Conservation (phyloP, 2,113 vertebrate species). For the Corythaeola cristata region DNA sequence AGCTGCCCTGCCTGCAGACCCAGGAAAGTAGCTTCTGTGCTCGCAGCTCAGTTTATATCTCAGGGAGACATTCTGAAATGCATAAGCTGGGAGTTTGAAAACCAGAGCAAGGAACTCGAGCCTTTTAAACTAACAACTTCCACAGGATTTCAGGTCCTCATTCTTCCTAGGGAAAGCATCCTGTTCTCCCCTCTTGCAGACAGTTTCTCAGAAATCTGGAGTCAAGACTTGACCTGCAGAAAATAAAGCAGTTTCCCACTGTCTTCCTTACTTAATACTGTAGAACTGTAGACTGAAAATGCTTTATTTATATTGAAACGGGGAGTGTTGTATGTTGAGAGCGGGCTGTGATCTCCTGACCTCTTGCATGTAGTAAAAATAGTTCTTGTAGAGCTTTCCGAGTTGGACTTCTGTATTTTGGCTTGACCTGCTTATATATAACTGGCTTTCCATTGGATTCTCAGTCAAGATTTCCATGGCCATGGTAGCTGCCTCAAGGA, state of each 20-base stretch:
- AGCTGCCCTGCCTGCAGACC: neutral
- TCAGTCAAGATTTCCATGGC: conserved; percentile 46
- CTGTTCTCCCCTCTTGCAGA: neutral
- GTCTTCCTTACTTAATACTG: neutral
- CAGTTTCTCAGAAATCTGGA: neutral
- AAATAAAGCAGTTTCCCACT: neutral
- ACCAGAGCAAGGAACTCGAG: neutral
- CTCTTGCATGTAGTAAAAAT: conserved; percentile 9
- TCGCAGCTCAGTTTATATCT: neutral
- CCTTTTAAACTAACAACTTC: neutral
- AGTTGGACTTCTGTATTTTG: conserved; percentile 34
- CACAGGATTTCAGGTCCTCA: neutral
- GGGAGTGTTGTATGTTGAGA: neutral
- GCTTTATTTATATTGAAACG: neutral
- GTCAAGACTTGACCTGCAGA: neutral
- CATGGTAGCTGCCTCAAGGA: conserved; percentile 37
- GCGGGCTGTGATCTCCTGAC: neutral
- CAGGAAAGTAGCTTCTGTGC: neutral
- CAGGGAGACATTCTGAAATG: neutral
- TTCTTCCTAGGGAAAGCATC: neutral
- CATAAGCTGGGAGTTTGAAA: neutral
- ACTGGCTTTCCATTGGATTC: conserved; percentile 40
- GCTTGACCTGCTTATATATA: conserved; percentile 56
- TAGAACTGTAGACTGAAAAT: neutral
- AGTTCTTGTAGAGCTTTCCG: neutral